Evolutionary conservation across 2,113 vertebrate species (phyloP).

Genomic region (Plecturocebus donacophilus): DNA sequence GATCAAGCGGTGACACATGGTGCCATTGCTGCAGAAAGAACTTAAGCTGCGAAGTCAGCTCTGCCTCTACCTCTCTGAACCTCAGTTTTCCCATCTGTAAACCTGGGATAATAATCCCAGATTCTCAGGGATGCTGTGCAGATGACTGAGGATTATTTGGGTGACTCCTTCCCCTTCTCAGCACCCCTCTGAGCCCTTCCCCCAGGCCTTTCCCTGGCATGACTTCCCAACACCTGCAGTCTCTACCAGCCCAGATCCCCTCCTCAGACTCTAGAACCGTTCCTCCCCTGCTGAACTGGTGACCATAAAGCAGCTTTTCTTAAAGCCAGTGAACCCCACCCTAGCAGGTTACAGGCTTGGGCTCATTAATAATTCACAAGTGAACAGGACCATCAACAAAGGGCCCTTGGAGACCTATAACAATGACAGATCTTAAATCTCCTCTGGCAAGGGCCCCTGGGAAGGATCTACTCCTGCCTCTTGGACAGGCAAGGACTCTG

Average conservation of each 20-base stretch:
- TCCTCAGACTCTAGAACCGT: neutral
- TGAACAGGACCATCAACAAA: neutral
- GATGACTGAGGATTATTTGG: neutral
- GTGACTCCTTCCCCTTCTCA: neutral
- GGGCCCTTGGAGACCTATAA: neutral
- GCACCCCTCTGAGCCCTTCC: neutral
- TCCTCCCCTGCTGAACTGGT: neutral
- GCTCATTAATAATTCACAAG: conserved; percentile 48
- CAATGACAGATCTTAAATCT: neutral
- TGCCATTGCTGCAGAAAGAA: neutral
- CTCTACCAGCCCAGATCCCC: neutral
- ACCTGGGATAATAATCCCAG: neutral
- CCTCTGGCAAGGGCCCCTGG: neutral
- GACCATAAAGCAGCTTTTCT: neutral
- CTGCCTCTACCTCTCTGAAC: neutral
- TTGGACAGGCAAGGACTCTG: neutral
- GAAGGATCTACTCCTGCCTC: neutral
- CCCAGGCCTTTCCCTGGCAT: neutral
- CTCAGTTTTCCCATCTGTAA: neutral
- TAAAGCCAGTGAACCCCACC: neutral
- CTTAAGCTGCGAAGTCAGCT: neutral
- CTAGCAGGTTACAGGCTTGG: neutral
- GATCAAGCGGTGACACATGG: neutral
- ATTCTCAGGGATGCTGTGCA: neutral
- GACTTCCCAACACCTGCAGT: neutral